phyloP scores from a whole-genome alignment of 2,888 invertebrate species.

The Dolichopus griseipennis region DNA sequence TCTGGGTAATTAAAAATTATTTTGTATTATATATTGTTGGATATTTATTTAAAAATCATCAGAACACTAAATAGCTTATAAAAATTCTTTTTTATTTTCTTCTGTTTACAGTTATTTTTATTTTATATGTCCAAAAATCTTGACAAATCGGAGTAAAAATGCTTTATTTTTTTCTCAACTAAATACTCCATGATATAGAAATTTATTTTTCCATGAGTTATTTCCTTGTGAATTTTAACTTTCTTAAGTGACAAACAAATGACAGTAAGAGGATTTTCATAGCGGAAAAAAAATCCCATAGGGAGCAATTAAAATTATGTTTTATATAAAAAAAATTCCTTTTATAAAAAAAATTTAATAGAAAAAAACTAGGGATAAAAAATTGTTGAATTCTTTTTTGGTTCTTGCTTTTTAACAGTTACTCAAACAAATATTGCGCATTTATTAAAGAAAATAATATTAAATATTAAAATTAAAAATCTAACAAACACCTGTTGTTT shows the following conservation, averaged over 20 bases:
- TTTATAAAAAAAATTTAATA: neutral
- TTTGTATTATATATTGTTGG: neutral
- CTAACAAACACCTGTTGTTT: slow-evolving; percentile 15
- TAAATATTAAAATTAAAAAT: slow-evolving; percentile 7
- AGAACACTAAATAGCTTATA: neutral
- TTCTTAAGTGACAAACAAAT: slow-evolving; percentile 15
- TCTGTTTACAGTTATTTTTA: too few species aligned
- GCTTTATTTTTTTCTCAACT: too few species aligned
- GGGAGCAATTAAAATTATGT: slow-evolving; percentile 34
- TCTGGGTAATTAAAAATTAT: slow-evolving; percentile 64
- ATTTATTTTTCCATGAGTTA: too few species aligned
- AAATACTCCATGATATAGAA: too few species aligned
- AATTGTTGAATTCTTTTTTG: too few species aligned
- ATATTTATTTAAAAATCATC: slow-evolving; percentile 14
- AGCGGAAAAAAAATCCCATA: slow-evolving; percentile 27
- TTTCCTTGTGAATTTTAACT: too few species aligned
- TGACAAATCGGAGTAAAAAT: too few species aligned
- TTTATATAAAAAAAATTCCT: neutral
- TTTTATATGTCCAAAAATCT: too few species aligned
- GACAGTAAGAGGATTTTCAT: slow-evolving; percentile 26
- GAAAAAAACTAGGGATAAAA: neutral
- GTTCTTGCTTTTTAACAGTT: too few species aligned
- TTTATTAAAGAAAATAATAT: too few species aligned
- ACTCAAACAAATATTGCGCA: too few species aligned
- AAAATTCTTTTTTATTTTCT: too few species aligned